These are phyloP conservation scores for Barbus barbus DNA, from an alignment of 2,113 vertebrate species.

Conservation along the genomic window DNA sequence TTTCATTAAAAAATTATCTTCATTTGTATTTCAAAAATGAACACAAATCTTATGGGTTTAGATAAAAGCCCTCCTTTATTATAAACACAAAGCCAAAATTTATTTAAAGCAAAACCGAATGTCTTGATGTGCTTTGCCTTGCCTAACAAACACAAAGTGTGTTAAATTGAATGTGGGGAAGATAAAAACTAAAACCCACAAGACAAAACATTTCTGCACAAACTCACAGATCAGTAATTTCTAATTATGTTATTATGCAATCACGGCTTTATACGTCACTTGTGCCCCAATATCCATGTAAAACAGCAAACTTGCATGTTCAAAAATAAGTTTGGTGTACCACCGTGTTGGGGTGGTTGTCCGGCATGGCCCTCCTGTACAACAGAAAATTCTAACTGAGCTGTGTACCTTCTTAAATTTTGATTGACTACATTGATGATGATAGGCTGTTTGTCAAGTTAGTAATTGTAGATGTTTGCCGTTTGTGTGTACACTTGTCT, in stretches of 20 bases:
- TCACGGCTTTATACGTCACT: background rate
- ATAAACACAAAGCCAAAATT: background rate
- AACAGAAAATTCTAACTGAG: no score
- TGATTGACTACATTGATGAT: background rate
- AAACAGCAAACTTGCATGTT: background rate
- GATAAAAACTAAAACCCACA: background rate
- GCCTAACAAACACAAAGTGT: background rate
- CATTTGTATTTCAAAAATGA: background rate
- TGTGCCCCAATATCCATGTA: background rate
- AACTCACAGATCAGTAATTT: background rate
- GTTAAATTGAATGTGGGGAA: background rate
- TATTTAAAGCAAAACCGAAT: background rate
- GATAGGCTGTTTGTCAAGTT: background rate
- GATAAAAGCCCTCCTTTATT: background rate
- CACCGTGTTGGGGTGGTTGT: background rate
- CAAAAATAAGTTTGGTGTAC: background rate
- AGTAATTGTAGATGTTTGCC: background rate
- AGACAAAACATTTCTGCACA: background rate
- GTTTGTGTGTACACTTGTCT: no score
- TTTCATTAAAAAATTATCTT: background rate
- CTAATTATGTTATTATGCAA: background rate
- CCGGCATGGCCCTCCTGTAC: no score
- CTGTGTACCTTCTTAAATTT: no score
- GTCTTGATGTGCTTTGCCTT: background rate
- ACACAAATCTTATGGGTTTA: background rate